Evolutionary conservation across 92 coral and sea anemone genomes (phyloP).

Genomic region (Pocillopora grandis): DNA sequence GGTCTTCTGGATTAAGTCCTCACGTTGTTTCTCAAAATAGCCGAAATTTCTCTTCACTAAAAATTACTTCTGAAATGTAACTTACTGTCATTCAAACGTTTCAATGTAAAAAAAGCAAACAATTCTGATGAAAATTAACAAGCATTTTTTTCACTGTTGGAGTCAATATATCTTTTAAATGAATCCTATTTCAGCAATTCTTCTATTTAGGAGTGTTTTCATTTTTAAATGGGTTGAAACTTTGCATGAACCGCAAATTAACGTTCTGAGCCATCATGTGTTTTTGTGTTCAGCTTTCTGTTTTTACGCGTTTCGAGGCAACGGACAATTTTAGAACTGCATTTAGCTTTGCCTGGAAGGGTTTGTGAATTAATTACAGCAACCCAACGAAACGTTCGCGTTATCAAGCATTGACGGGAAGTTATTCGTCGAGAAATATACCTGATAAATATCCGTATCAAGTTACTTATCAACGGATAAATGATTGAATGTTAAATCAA

Average conservation of each 20-base stretch:
- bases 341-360: slow-evolving; percentile 3
- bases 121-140: no score
- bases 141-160: background rate
- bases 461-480: background rate
- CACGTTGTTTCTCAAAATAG: background rate
- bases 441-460: background rate
- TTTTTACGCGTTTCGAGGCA: slow-evolving; percentile 22
- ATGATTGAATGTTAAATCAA: background rate
- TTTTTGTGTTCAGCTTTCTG: background rate
- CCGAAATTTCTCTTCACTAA: no score
- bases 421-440: background rate
- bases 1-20: background rate
- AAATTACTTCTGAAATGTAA: no score
- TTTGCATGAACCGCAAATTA: no score
- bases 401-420: background rate
- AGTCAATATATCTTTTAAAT: background rate
- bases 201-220: background rate
- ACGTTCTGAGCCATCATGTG: background rate
- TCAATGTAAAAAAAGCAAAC: no score
- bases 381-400: background rate
- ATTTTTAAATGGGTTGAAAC: no score
- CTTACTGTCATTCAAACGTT: background rate
- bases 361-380: background rate
- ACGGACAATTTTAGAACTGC: slow-evolving; percentile 10
- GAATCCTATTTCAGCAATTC: background rate